These are phyloP conservation scores for Dicrostonyx torquatus DNA, from an alignment of 2,797 vertebrate species.

Conservation along the genomic window DNA sequence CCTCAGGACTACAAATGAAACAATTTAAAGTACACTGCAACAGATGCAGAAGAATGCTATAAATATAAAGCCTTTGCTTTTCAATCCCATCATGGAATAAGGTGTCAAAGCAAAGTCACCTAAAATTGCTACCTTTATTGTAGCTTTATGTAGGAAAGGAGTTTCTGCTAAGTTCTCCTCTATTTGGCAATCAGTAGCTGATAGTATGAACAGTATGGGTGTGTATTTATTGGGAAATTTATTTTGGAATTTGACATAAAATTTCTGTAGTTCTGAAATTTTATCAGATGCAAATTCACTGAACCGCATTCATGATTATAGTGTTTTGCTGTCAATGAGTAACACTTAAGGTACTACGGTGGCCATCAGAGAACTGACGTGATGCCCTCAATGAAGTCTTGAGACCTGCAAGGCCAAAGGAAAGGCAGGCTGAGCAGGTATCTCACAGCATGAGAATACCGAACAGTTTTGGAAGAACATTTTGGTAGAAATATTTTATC, in stretches of 20 bases:
- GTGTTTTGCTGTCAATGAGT: background rate
- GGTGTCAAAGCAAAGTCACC: background rate
- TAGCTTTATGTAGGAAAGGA: background rate
- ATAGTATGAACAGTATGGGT: background rate
- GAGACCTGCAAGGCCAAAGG: background rate
- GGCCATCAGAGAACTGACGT: background rate
- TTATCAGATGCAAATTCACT: constrained; percentile 69
- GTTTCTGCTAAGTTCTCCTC: background rate
- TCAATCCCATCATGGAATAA: background rate
- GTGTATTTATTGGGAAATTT: constrained; percentile 74
- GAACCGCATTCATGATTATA: constrained; percentile 44
- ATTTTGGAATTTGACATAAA: constrained; percentile 84
- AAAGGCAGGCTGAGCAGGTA: background rate
- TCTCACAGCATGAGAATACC: background rate
- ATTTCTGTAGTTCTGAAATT: constrained; percentile 78
- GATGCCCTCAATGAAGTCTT: background rate
- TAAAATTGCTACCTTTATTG: background rate
- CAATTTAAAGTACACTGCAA: background rate
- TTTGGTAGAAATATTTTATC: background rate
- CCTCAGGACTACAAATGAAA: background rate
- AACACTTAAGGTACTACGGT: background rate
- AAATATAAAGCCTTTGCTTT: background rate
- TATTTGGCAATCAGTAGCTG: background rate
- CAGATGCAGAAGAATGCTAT: background rate
- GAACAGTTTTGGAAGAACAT: background rate